These are phyloP conservation scores for Cyphomyrmex costatus DNA, from an alignment of 1,140 invertebrate genomes.

Conservation along the genomic window DNA sequence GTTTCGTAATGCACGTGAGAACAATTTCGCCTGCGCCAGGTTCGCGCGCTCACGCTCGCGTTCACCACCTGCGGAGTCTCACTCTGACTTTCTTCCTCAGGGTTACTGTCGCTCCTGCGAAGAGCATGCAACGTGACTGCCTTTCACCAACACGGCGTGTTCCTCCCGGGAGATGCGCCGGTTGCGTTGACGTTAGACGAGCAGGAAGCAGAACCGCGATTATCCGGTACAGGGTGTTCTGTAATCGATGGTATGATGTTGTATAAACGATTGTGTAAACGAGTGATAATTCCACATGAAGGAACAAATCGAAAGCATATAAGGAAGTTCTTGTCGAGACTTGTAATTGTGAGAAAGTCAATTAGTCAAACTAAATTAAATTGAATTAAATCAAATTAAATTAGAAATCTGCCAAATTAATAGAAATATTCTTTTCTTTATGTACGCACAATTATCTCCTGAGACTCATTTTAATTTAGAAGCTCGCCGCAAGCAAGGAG, in stretches of 20 bases:
- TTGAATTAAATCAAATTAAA: too few species aligned
- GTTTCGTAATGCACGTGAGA: slow-evolving; percentile 30
- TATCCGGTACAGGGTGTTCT: background rate
- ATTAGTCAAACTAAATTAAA: background rate
- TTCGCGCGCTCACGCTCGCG: background rate
- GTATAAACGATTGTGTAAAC: background rate
- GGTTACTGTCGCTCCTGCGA: slow-evolving; percentile 45
- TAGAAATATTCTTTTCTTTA: background rate
- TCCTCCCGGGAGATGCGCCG: background rate
- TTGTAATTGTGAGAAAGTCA: background rate
- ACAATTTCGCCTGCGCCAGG: slow-evolving; percentile 22
- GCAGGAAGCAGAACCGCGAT: background rate
- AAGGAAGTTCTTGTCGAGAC: background rate
- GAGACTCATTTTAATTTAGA: background rate
- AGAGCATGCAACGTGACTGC: slow-evolving; percentile 1
- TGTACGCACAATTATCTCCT: background rate
- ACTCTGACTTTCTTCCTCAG: slow-evolving; percentile 70
- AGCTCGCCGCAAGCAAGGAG: too few species aligned
- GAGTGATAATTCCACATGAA: background rate
- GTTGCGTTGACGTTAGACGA: background rate
- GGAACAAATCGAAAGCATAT: background rate
- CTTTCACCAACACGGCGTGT: slow-evolving; percentile 14
- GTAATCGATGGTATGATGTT: slow-evolving; percentile 7
- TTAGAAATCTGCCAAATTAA: too few species aligned
- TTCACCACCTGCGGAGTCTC: slow-evolving; percentile 39